Percentiles rank a stretch among this genome's conserved stretches.
These are phyloP conservation scores for Peromyscus nudipes DNA, from an alignment of 2,797 vertebrate genomes.

Conservation along the genomic window DNA sequence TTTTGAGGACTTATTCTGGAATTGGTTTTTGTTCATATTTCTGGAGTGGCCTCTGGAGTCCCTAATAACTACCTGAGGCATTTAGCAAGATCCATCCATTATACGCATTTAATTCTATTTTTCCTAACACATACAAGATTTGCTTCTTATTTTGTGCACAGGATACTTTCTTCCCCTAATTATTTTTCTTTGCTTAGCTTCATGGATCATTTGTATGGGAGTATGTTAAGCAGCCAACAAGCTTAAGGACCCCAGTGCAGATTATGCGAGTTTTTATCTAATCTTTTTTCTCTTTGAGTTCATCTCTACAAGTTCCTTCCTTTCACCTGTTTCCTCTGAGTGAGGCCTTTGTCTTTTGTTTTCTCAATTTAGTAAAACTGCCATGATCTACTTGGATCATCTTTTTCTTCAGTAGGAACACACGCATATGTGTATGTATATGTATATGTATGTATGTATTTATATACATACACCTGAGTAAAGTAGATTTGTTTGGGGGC, in stretches of 20 bases:
- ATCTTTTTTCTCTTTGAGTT: neutral
- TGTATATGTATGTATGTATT: neutral
- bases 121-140: neutral
- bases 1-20: neutral
- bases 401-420: neutral
- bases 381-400: neutral
- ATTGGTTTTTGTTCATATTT: neutral
- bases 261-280: neutral
- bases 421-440: neutral
- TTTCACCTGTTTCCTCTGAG: rapidly evolving
- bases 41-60: neutral
- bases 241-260: neutral
- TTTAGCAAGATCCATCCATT: neutral
- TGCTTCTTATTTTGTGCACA: neutral
- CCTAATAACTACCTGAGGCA: neutral
- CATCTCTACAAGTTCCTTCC: neutral
- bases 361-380: neutral
- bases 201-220: neutral
- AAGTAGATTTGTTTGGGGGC: neutral
- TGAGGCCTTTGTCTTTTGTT: neutral
- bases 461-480: neutral
- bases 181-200: neutral
- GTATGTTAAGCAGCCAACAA: neutral
- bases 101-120: neutral
- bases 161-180: neutral